phyloP scores from a whole-genome alignment of 2,888 invertebrate species.

The Idaea biselata region DNA sequence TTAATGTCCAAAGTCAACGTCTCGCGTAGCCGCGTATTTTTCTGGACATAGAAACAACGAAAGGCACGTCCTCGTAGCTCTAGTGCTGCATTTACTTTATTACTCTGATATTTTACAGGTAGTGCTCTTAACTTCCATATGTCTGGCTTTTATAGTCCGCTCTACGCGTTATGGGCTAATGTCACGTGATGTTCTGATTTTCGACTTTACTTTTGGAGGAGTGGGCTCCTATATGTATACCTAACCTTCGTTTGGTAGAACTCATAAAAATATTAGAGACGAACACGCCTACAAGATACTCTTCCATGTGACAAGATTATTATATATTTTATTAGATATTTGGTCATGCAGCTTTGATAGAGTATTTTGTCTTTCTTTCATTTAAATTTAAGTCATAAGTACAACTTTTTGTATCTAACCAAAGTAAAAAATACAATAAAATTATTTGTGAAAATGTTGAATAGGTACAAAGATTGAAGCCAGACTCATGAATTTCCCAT shows the following conservation, averaged over 20 bases:
- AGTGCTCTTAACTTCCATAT: conserved; percentile 78
- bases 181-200: conserved; percentile 71
- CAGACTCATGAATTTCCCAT: conserved; percentile 64
- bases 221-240: background rate
- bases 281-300: background rate
- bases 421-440: background rate
- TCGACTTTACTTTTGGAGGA: conserved; percentile 29
- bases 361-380: conserved; percentile 12
- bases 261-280: conserved; percentile 11
- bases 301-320: no score
- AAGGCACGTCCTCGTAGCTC: conserved; percentile 64
- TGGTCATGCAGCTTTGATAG: conserved; percentile 4
- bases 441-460: conserved; percentile 34
- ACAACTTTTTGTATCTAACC: background rate
- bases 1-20: conserved; percentile 10
- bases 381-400: background rate
- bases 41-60: conserved; percentile 39
- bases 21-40: conserved; percentile 25
- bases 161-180: conserved; percentile 72
- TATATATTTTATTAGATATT: no score
- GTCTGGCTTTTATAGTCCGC: conserved; percentile 73
- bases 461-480: conserved; percentile 39
- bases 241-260: conserved; percentile 2
- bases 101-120: conserved; percentile 78
- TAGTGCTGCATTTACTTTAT: conserved; percentile 78